Evolutionary conservation across 2,888 invertebrate genomes (phyloP), one percentile per base, ranked within the genome.

Genomic region (Phengaris alcon): DNA sequence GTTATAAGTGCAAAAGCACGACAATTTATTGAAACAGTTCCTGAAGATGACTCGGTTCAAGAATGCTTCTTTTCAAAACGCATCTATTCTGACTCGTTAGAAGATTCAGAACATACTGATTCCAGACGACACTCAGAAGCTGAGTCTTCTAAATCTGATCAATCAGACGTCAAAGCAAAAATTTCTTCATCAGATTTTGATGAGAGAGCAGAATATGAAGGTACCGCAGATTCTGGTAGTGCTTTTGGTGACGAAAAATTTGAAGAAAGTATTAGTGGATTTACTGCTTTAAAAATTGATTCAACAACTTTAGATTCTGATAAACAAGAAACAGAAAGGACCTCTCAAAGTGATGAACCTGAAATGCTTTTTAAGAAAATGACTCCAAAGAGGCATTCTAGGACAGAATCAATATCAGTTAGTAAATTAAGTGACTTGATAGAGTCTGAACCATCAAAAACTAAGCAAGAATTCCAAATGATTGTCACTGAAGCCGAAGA

Each of bases 41-140:
- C 94, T 6, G 94, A 94, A 85, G 94, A 94, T 81, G 93, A 93
- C 80, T 93, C 93, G 6, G 93, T 94, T 8, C 94, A 94, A 82
- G 94, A 94, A 84, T 94, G 94, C 76, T 94, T 94, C 84, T 94
- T 94, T 79, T 94, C 94, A 0, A 94, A 94, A 81, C 87, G 94
- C 35, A 94, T 94, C 69, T 94, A 94, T 77, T 94, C 94, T 2
- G 94, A 94, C 79, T 94, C 94, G 0, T 82, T 94, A 76, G 94
- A 94, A 84, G 94, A 94, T 79, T 93, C 94, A 0, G 94, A 94
- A 79, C 91, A 93, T 68, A 88, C 93, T 0, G 94, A 94, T 78
- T 94, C 94, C 0, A 87, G 94, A 76, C 85, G 94, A 54, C 93
- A 93, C 79, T 94, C 94, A 7, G 94, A 94, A 85, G 93, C 93